Percentiles rank a stretch among this genome's conserved stretches.
Conservation (phyloP, 2,113 vertebrate species). For the Phylloscopus trochiloides region DNA sequence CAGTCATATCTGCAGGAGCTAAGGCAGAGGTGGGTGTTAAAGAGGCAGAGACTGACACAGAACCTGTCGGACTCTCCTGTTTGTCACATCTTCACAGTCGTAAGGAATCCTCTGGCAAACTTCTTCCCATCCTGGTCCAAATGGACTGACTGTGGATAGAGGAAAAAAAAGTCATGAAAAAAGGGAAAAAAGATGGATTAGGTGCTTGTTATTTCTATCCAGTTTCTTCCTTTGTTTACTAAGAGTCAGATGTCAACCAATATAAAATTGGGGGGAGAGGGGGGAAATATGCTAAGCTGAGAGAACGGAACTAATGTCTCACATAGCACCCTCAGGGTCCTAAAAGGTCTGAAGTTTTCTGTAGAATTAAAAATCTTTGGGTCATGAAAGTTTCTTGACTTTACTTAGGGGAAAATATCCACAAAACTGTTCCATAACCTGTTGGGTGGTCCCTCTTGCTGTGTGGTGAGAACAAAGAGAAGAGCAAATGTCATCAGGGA, state of each 20-base stretch:
- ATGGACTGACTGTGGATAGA: constrained; percentile 66
- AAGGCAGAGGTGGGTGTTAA: neutral
- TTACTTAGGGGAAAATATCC: neutral
- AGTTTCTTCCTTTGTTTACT: neutral
- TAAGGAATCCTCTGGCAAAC: neutral
- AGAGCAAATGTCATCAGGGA: neutral
- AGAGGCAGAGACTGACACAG: neutral
- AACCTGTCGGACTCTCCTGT: constrained; percentile 63
- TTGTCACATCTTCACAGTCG: constrained; percentile 66
- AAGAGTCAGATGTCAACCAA: neutral
- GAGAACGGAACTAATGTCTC: neutral
- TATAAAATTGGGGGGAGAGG: neutral
- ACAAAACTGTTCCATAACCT: neutral
- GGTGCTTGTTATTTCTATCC: neutral
- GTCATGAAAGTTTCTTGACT: neutral
- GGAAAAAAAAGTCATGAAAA: neutral
- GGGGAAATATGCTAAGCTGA: neutral
- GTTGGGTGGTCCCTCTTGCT: neutral
- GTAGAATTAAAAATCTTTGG: neutral
- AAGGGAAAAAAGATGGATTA: accelerated
- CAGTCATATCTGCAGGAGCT: neutral
- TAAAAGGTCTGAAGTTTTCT: neutral
- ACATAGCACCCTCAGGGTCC: neutral
- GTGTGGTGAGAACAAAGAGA: accelerated
- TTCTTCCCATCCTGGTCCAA: constrained; percentile 64